These are phyloP conservation scores for Bufo bufo DNA, from an alignment of 2,113 vertebrate species.

Conservation along the genomic window DNA sequence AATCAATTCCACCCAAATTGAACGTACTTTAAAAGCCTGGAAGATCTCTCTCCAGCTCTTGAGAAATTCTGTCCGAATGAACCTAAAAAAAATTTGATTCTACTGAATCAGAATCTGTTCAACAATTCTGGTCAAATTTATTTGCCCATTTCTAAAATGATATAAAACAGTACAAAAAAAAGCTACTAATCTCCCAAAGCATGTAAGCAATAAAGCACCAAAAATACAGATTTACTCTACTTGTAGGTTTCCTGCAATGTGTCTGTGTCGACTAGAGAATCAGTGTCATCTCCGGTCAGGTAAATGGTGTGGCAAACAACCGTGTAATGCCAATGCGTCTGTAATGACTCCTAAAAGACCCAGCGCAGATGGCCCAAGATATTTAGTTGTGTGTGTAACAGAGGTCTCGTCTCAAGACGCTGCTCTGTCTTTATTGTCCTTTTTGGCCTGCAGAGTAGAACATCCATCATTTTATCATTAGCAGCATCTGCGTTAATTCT, in stretches of 20 bases:
- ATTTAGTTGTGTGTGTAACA: slow-evolving; percentile 4
- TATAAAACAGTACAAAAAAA: too few species aligned
- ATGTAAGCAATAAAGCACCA: too few species aligned
- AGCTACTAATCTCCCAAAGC: too few species aligned
- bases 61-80: too few species aligned
- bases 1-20: too few species aligned
- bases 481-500: background rate
- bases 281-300: background rate
- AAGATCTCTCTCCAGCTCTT: too few species aligned
- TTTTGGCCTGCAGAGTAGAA: background rate
- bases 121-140: too few species aligned
- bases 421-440: slow-evolving; percentile 58
- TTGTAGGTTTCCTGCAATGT: background rate
- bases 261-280: background rate
- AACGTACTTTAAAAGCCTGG: too few species aligned
- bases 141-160: too few species aligned
- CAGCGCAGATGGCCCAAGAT: slow-evolving; percentile 24
- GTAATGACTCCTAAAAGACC: slow-evolving; percentile 14
- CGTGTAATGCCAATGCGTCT: background rate
- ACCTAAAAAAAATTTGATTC: too few species aligned
- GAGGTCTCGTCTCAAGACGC: slow-evolving; percentile 44
- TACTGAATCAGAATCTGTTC: too few species aligned
- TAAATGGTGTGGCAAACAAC: background rate
- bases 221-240: too few species aligned
- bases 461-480: slow-evolving; percentile 53